Evolutionary conservation across 2,797 vertebrate genomes (phyloP), one percentile per base, ranked within the genome.

Genomic region (Kryptopterus vitreolus): DNA sequence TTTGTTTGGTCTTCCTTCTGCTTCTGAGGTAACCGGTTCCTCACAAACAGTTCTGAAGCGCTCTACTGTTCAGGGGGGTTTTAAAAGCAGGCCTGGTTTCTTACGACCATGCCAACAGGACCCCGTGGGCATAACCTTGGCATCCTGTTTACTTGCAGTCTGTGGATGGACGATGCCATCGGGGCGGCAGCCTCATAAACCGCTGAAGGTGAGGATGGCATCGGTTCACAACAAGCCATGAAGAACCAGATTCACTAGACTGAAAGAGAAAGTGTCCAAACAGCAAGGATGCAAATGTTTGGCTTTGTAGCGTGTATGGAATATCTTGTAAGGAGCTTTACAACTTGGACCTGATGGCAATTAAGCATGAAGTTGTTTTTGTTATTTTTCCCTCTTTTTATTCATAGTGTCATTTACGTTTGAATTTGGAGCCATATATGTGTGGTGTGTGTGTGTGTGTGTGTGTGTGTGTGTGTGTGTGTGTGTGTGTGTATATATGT

Each of bases 1-100:
- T 82, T 82, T 82, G 81, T 82, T 78, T 50, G 43, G 61, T 68
- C 70, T 74, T 29, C 68, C 35, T 77, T 33, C 59, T 73, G 55
- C 57, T 55, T 81, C 76, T 65, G 76, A 78, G 69, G 66, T 73
- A 78, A 82, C 68, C 38, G 13, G 29, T 11, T 58, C 52, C 58
- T 38, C 57, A 46, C 65, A 62, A 58, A 55, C 38, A 22, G 57
- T 9, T 15, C 74, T 81, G 55, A 81, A 77, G 72, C 29, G n/a
- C 65, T 81, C 18, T 8, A 81, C 66, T 77, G 74, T 77, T 77
- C 57, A 46, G 58, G 33, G 33, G 46, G 29, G 71, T 81, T 71
- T n/a, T 53, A 62, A 72, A 76, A 65, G 24, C 72, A 68, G 43
- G 31, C 33, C 68, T 58, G 61, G 50, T 77, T 82, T 62, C 57